Base-by-base conservation (phyloP, 2,113 vertebrate genomes). In the Myodes glareolus region DNA sequence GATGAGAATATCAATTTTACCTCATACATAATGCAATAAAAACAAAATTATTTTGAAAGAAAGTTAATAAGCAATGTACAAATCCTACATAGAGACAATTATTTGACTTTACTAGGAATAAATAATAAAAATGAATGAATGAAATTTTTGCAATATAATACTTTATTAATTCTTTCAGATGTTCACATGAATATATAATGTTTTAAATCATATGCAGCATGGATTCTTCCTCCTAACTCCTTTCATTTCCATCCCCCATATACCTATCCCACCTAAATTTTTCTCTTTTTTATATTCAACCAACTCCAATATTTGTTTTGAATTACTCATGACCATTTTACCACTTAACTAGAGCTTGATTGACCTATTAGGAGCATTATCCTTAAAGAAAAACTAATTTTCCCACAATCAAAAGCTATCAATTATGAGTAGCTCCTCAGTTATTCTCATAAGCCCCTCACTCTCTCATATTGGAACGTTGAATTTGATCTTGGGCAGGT, bases 41-140 rank as follows among this genome's bases (percentile, higher is more conserved):
- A 84, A 95, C 90, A 94, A n/a, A 84, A 88, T 85, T 89, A 93
- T 78, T 86, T 91, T 93, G 50, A 97, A 95, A 86, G 77, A 89
- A 94, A 94, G 14, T 78, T 84, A 97, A 68, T 45, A 81, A 86
- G 17, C 9, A 91, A 39, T 73, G 1, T 72, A 7, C 7, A 92
- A 70, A 52, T 2, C 3, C 27, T 85, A 81, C 3, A 13, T 86
- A 29, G 76, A 86, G 9, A 68, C 5, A 84, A 61, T 90, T 42
- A 73, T 33, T 84, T 73, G 11, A n/a, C 77, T 80, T 92, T 88
- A n/a, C 80, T 88, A 23, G 36, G 42, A 67, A 13, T 63, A 50
- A 65, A 85, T 50, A 65, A 76, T 76, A 10, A 80, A 75, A 75
- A 75, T 70, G 39, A 23, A 45, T 50, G 29, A 52, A 50, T 14